A percentile compares a stretch with the other conserved stretches of the same genome.
phyloP scores from a whole-genome alignment of 2,888 invertebrate genomes.

The Drosophila picticornis region DNA sequence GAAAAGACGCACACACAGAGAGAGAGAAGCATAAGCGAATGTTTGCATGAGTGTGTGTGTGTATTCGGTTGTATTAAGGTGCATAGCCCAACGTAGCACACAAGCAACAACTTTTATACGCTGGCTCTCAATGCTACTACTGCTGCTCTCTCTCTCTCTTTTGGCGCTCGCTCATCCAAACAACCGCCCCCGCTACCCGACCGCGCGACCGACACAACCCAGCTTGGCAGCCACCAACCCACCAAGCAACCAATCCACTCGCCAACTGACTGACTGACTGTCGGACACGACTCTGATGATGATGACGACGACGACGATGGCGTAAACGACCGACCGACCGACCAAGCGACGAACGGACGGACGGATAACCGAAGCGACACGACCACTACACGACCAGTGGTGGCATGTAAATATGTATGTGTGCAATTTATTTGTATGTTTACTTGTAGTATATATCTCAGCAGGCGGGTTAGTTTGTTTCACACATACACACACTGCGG shows the following conservation, averaged over 20 bases:
- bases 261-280: conserved; percentile 58
- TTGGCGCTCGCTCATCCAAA: conserved; percentile 57
- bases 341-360: conserved; percentile 42
- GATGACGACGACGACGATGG: conserved; percentile 35
- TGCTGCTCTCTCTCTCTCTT: conserved; percentile 44
- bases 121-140: conserved; percentile 41
- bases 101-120: conserved; percentile 53
- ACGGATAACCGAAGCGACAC: conserved; percentile 46
- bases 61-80: conserved; percentile 50
- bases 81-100: conserved; percentile 57
- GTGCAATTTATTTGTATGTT: conserved; percentile 60
- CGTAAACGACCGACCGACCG: conserved; percentile 37
- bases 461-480: conserved; percentile 65
- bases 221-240: conserved; percentile 28
- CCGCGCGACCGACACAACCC: conserved; percentile 27
- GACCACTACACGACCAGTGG: conserved; percentile 52
- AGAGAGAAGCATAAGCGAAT: neutral
- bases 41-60: conserved; percentile 4
- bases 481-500: conserved; percentile 53
- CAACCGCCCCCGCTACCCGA: conserved; percentile 36
- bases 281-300: conserved; percentile 30
- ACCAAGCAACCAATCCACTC: conserved; percentile 52
- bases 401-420: conserved; percentile 58
- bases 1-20: conserved; percentile 19
- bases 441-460: conserved; percentile 66